phyloP scores from a whole-genome alignment of 2,888 invertebrate genomes.

The Tenthredo livida region DNA sequence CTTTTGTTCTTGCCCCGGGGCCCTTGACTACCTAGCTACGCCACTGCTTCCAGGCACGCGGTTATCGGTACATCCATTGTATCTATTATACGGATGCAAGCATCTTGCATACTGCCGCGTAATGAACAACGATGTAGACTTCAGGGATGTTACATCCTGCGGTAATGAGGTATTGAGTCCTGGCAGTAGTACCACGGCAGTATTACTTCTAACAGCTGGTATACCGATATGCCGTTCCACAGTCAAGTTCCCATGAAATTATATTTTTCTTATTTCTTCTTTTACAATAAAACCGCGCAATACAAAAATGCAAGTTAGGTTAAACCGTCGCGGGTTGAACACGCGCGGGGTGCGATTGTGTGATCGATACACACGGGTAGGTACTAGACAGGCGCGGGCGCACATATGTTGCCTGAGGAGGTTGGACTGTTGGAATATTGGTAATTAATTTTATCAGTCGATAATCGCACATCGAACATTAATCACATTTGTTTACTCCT shows the following conservation, averaged over 20 bases:
- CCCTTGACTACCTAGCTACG: no score
- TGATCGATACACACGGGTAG: no score
- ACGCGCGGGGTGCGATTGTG: neutral
- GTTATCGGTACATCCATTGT: conserved; percentile 26
- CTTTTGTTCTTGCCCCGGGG: no score
- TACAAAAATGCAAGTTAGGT: no score
- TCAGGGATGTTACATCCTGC: conserved; percentile 30
- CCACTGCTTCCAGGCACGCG: neutral
- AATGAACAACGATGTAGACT: conserved; percentile 48
- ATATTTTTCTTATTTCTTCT: neutral
- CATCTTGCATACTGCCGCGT: conserved; percentile 42
- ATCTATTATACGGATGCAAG: conserved; percentile 26
- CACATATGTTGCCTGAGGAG: no score
- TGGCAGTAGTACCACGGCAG: neutral
- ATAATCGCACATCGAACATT: no score
- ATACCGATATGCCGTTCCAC: neutral
- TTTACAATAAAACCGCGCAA: neutral
- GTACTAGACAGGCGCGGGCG: no score
- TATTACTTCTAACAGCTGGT: neutral
- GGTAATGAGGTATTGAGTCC: conserved; percentile 42
- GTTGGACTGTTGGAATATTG: no score
- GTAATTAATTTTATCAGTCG: no score
- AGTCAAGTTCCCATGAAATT: neutral
- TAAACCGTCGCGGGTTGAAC: no score
- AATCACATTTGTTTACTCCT: no score